These are phyloP conservation scores for Hoplodrina ambigua DNA, from an alignment of 2,888 invertebrate genomes.

Conservation along the genomic window DNA sequence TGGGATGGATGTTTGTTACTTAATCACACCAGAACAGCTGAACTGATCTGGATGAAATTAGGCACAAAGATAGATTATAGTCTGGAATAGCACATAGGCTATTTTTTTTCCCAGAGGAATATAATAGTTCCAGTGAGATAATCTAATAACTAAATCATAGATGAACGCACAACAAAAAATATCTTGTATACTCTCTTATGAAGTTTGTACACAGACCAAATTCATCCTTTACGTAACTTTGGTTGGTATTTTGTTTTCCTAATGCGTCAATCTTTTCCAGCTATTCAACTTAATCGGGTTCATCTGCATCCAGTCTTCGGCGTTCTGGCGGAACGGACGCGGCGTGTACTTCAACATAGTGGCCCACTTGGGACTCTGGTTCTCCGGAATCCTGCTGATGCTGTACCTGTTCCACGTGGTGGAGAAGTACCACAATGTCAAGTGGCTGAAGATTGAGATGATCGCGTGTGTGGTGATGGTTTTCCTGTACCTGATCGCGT, in stretches of 20 bases:
- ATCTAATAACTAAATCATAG: too few relatives aligned
- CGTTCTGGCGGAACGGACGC: constrained; percentile 90
- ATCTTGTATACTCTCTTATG: too few relatives aligned
- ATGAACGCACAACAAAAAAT: too few relatives aligned
- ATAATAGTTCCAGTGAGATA: too few relatives aligned
- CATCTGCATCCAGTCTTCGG: constrained; percentile 93
- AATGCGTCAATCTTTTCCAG: constrained; percentile 78
- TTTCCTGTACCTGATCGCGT: constrained; percentile 93
- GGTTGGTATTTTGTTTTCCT: background rate
- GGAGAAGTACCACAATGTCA: constrained; percentile 95
- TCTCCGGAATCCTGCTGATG: constrained; percentile 92
- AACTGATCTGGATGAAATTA: too few relatives aligned
- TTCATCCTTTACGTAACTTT: too few relatives aligned
- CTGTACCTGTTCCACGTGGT: constrained; percentile 95
- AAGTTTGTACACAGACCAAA: too few relatives aligned
- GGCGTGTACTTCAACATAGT: constrained; percentile 95
- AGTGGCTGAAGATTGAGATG: constrained; percentile 96
- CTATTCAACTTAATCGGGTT: constrained; percentile 93
- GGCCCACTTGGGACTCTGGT: constrained; percentile 94
- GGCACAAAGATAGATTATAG: too few relatives aligned
- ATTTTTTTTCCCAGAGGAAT: too few relatives aligned
- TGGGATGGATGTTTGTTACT: too few relatives aligned
- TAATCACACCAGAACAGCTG: too few relatives aligned
- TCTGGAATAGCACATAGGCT: too few relatives aligned
- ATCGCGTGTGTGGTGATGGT: constrained; percentile 93